A percentile compares a stretch with the other conserved stretches of the same genome.
Evolutionary conservation across 2,888 invertebrate species (phyloP).

Genomic region (Nomada goodeniana): DNA sequence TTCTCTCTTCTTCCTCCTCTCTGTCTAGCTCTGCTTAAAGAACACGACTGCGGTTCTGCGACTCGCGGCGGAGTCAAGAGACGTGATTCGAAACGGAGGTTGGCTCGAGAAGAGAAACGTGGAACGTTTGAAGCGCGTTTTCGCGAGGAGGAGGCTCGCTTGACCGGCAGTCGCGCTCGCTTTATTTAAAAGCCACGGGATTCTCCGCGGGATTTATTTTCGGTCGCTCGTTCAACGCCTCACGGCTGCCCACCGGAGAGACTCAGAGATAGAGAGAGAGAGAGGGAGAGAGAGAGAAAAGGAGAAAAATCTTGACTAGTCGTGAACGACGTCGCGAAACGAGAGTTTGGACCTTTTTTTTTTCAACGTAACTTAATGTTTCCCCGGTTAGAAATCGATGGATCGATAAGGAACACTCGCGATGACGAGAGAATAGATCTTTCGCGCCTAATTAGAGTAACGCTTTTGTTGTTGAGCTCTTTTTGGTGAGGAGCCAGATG

Average conservation of each 20-base stretch:
- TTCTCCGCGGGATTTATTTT: conserved; percentile 80
- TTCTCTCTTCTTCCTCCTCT: background rate
- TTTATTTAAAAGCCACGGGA: conserved; percentile 80
- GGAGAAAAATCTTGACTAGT: background rate
- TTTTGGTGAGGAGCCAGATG: conserved; percentile 11
- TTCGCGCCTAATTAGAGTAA: background rate
- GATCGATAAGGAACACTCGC: no score
- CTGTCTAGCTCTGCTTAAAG: no score
- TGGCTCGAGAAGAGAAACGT: conserved; percentile 21
- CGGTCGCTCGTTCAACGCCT: conserved; percentile 72
- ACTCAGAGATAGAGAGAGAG: conserved; percentile 35
- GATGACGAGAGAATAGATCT: background rate
- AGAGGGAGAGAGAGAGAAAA: conserved; percentile 37
- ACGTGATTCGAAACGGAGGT: background rate
- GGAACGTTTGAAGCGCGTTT: conserved; percentile 52
- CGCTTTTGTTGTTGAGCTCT: background rate
- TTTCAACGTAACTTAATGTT: background rate
- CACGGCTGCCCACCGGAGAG: conserved; percentile 58
- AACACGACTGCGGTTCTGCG: no score
- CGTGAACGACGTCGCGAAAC: conserved; percentile 49
- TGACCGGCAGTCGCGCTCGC: conserved; percentile 68
- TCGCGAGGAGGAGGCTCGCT: conserved; percentile 54
- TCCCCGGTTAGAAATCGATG: background rate
- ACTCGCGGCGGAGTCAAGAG: background rate
- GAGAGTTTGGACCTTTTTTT: conserved; percentile 15